Evolutionary conservation across 2,888 invertebrate genomes (phyloP).

Genomic region (Myathropa florea): DNA sequence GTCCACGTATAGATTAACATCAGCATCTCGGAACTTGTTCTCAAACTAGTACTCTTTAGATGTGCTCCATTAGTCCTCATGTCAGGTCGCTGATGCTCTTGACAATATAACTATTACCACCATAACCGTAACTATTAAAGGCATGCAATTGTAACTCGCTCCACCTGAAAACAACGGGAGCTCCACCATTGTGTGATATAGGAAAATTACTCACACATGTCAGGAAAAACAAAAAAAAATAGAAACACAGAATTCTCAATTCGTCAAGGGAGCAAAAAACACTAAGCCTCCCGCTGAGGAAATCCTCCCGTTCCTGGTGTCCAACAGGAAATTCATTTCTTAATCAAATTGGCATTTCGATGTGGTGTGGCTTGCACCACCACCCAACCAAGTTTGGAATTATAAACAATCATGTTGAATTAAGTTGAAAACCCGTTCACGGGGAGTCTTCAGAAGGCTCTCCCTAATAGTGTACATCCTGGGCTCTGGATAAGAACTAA

Average conservation of each 20-base stretch:
- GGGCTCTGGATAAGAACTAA: conserved; percentile 50
- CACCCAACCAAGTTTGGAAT: conserved; percentile 59
- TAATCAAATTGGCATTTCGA: conserved; percentile 60
- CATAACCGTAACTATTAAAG: conserved; percentile 27
- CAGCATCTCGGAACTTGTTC: conserved; percentile 11
- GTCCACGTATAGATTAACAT: background rate
- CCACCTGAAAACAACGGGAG: conserved; percentile 37
- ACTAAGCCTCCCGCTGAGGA: conserved; percentile 16
- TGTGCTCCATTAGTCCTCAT: conserved; percentile 10
- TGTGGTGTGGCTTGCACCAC: conserved; percentile 12
- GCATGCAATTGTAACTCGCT: background rate
- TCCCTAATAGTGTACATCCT: conserved; percentile 42
- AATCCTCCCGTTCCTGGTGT: conserved; percentile 18
- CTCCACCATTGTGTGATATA: conserved; percentile 30
- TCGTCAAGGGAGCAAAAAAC: conserved; percentile 27
- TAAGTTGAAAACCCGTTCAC: conserved; percentile 56
- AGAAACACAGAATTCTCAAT: conserved; percentile 17
- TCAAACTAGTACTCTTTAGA: conserved; percentile 3
- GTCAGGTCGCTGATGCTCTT: conserved; percentile 9
- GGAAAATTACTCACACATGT: conserved; percentile 54
- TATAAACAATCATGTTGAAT: conserved; percentile 68
- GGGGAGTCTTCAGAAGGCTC: conserved; percentile 4
- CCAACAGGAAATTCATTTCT: conserved; percentile 62
- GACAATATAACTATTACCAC: conserved; percentile 41
- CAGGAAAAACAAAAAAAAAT: conserved; percentile 12